Evolutionary conservation across 1,140 invertebrate species (phyloP).

Genomic region (Bicyclus anynana): DNA sequence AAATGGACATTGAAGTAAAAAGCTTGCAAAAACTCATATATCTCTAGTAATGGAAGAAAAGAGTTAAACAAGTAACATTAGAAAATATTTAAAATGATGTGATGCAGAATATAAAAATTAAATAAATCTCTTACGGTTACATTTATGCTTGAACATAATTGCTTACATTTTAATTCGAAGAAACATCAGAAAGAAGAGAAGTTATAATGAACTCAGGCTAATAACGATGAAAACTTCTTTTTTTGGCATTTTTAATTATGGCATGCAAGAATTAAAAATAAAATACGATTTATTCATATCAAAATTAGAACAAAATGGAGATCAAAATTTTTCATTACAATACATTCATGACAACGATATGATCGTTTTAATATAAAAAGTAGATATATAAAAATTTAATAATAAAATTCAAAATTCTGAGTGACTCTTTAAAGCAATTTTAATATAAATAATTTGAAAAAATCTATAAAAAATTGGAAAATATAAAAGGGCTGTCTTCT

Average conservation of each 20-base stretch:
- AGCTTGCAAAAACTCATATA: too few relatives aligned
- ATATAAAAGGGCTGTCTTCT: not conserved
- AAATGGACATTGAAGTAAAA: too few relatives aligned
- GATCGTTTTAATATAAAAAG: slow-evolving; percentile 42
- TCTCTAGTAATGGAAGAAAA: too few relatives aligned
- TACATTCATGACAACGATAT: slow-evolving; percentile 39
- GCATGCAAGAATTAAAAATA: slow-evolving; percentile 1
- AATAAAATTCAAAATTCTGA: slow-evolving; percentile 46
- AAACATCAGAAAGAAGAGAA: not conserved
- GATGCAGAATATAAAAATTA: too few relatives aligned
- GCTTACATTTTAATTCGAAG: too few relatives aligned
- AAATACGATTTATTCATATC: not conserved
- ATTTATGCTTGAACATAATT: too few relatives aligned
- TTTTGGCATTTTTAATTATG: not conserved
- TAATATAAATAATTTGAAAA: not conserved
- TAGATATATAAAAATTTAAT: slow-evolving; percentile 31
- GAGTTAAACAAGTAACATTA: too few relatives aligned
- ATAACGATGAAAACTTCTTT: not conserved
- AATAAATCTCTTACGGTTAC: too few relatives aligned
- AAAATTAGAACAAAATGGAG: slow-evolving; percentile 18
- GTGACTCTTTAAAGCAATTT: slow-evolving; percentile 26
- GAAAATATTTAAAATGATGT: too few relatives aligned
- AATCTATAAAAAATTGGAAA: not conserved
- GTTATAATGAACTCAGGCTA: not conserved
- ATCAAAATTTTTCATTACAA: slow-evolving; percentile 39